phyloP scores from a whole-genome alignment of 2,888 invertebrate species.

The Exocentrus adspersus region DNA sequence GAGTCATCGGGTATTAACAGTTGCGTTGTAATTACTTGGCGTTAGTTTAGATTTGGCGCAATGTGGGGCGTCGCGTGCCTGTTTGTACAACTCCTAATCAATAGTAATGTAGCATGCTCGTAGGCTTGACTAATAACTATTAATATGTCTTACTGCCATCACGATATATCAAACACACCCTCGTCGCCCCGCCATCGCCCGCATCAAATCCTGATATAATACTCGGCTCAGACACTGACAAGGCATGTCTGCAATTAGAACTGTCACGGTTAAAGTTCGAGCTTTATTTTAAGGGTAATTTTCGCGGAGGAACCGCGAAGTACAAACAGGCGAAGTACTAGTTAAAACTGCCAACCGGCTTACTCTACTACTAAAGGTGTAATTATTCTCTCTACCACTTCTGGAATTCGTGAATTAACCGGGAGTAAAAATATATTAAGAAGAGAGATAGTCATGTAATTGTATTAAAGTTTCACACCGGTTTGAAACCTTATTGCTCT shows the following conservation, averaged over 20 bases:
- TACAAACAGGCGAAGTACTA: not conserved
- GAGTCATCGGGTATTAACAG: conserved; percentile 34
- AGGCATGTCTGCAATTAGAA: conserved; percentile 47
- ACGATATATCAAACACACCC: conserved; percentile 61
- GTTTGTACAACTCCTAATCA: conserved; percentile 59
- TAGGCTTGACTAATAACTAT: conserved; percentile 63
- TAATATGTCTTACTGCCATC: conserved; percentile 63
- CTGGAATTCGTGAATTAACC: conserved; percentile 1
- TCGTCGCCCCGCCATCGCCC: conserved; percentile 41
- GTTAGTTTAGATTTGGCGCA: conserved; percentile 59
- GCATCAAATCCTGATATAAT: conserved; percentile 49
- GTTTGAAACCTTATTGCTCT: too few relatives aligned
- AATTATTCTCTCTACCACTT: conserved; percentile 6
- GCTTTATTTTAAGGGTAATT: conserved; percentile 37
- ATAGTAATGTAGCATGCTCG: conserved; percentile 61
- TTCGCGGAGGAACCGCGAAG: not conserved
- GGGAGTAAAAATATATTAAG: too few relatives aligned
- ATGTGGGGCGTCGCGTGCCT: conserved; percentile 57
- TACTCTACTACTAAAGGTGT: not conserved
- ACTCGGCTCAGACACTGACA: conserved; percentile 48
- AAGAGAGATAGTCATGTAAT: too few relatives aligned
- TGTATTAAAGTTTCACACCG: too few relatives aligned
- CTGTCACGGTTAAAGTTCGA: conserved; percentile 43
- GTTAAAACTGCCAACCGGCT: not conserved
- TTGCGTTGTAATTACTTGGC: conserved; percentile 54